phyloP scores from a whole-genome alignment of 2,888 invertebrate species.

The Dicyrtomina minuta region DNA sequence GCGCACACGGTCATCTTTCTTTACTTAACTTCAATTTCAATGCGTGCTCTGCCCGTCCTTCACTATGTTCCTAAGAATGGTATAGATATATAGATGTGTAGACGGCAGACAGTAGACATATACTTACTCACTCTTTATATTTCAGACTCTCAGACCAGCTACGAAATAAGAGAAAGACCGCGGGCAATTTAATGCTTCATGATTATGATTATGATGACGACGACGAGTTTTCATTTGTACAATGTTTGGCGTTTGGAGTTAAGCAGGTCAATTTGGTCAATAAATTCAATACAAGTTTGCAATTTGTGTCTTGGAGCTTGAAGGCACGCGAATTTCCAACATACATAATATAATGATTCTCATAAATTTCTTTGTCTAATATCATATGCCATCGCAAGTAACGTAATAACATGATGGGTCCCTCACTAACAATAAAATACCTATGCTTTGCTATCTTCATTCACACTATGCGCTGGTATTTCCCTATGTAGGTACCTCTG shows the following conservation, averaged over 20 bases:
- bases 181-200: slow-evolving; percentile 22
- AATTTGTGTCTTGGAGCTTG: slow-evolving; percentile 29
- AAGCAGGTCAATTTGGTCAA: slow-evolving; percentile 32
- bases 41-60: not conserved
- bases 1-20: too few species aligned
- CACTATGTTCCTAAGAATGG: not conserved
- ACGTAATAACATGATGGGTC: not conserved
- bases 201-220: slow-evolving; percentile 22
- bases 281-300: slow-evolving; percentile 33
- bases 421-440: too few species aligned
- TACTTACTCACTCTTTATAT: not conserved
- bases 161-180: slow-evolving; percentile 16
- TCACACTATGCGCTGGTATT: too few species aligned
- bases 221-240: slow-evolving; percentile 10
- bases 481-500: too few species aligned
- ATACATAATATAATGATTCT: slow-evolving; percentile 12
- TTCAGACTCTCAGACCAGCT: too few species aligned
- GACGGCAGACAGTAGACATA: not conserved
- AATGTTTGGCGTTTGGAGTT: not conserved
- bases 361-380: slow-evolving; percentile 20
- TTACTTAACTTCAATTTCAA: not conserved
- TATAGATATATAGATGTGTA: not conserved
- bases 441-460: not conserved
- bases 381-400: not conserved
- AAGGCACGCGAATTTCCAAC: slow-evolving; percentile 26